Percentiles rank a stretch among this genome's conserved stretches.
These are phyloP conservation scores for Rhineura floridana DNA, from an alignment of 2,113 vertebrate genomes.

Conservation along the genomic window DNA sequence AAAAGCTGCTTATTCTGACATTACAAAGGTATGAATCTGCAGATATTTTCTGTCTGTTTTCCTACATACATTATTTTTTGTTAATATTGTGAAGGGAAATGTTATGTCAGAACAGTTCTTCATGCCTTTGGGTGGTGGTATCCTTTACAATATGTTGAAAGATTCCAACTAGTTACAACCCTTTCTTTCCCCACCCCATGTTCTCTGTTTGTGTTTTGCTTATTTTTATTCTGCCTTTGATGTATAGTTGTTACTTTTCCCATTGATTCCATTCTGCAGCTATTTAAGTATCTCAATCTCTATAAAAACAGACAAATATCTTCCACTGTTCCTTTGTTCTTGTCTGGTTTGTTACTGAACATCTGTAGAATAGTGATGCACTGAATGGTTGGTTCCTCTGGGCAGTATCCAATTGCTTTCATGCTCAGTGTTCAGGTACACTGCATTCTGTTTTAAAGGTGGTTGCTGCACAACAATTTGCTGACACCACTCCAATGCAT, in stretches of 20 bases:
- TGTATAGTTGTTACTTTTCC: neutral
- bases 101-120: neutral
- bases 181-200: accelerated
- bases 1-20: neutral
- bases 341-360: constrained; percentile 19
- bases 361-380: neutral
- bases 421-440: neutral
- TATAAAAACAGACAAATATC: constrained; percentile 14
- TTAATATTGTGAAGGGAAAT: neutral
- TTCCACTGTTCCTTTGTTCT: neutral
- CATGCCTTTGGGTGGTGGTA: neutral
- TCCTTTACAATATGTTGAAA: constrained; percentile 13
- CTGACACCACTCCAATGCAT: neutral
- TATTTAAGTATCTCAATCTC: neutral
- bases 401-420: neutral
- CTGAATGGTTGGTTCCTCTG: neutral
- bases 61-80: neutral
- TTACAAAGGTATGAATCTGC: neutral
- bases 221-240: neutral
- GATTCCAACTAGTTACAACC: neutral
- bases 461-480: neutral
- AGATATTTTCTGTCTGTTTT: neutral
- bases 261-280: constrained; percentile 21
- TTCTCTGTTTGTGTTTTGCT: neutral
- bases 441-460: neutral